These are phyloP conservation scores for Procavia capensis DNA, from an alignment of 2,113 vertebrate genomes.

Conservation along the genomic window DNA sequence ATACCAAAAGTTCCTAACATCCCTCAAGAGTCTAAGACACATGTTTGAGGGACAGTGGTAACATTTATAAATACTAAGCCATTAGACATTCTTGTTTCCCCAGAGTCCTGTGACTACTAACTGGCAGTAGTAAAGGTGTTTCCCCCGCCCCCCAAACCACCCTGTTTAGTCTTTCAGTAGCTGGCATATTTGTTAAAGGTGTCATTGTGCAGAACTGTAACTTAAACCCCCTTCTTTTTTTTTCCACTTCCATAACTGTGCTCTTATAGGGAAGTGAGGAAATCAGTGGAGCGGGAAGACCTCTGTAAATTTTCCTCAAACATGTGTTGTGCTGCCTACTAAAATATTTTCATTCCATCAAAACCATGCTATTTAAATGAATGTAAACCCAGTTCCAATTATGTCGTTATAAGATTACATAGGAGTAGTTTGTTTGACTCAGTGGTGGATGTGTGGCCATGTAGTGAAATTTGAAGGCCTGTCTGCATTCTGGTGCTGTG, in stretches of 20 bases:
- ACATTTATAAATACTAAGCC: slow-evolving; percentile 76
- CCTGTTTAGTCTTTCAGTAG: slow-evolving; percentile 71
- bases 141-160: slow-evolving; percentile 57
- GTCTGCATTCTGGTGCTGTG: slow-evolving; percentile 13
- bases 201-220: slow-evolving; percentile 46
- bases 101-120: slow-evolving; percentile 70
- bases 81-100: slow-evolving; percentile 57
- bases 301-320: slow-evolving; percentile 57
- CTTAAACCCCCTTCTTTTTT: not conserved
- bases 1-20: not conserved
- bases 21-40: slow-evolving; percentile 34
- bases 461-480: slow-evolving; percentile 42
- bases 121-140: slow-evolving; percentile 59
- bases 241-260: slow-evolving; percentile 34
- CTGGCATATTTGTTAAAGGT: slow-evolving; percentile 77
- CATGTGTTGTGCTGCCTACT: slow-evolving; percentile 52
- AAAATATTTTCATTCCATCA: slow-evolving; percentile 70
- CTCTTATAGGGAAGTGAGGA: slow-evolving; percentile 45
- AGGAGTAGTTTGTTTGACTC: slow-evolving; percentile 59
- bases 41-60: slow-evolving; percentile 33
- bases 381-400: slow-evolving; percentile 59
- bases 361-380: slow-evolving; percentile 73
- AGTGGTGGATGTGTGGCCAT: not conserved
- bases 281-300: not conserved
- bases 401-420: slow-evolving; percentile 28